phyloP scores from a whole-genome alignment of 2,113 vertebrate species.

The Tetraodon nigroviridis region DNA sequence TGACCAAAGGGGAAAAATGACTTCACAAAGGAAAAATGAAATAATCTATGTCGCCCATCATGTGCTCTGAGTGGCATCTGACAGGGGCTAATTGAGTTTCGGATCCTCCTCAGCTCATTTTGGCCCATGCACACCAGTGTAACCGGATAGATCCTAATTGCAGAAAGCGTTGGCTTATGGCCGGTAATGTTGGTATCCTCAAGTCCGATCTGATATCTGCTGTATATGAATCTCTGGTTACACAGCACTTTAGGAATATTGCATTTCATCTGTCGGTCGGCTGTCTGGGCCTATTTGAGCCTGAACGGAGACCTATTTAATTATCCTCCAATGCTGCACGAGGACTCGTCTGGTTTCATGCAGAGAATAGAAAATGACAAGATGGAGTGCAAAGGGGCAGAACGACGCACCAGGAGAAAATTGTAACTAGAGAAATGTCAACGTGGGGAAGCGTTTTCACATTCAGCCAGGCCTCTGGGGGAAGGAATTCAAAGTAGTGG shows the following conservation, averaged over 20 bases:
- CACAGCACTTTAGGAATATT: constrained; percentile 67
- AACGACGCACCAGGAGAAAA: constrained; percentile 53
- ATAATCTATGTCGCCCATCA: constrained; percentile 10
- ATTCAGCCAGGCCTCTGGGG: constrained; percentile 34
- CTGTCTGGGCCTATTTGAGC: constrained; percentile 42
- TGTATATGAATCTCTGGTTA: constrained; percentile 69
- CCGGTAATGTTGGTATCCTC: constrained; percentile 60
- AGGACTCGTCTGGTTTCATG: constrained; percentile 56
- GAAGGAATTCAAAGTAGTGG: constrained; percentile 17
- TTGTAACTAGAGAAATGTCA: constrained; percentile 64
- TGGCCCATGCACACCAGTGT: constrained; percentile 48
- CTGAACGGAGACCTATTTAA: constrained; percentile 47
- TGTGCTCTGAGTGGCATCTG: constrained; percentile 11
- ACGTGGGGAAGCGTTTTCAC: constrained; percentile 53
- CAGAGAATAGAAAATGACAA: constrained; percentile 64
- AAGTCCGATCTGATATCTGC: constrained; percentile 66
- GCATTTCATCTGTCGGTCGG: constrained; percentile 62
- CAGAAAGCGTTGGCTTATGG: constrained; percentile 58
- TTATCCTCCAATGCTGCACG: constrained; percentile 45
- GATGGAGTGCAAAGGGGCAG: constrained; percentile 48
- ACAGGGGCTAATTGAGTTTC: constrained; percentile 56
- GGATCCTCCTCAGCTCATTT: constrained; percentile 53
- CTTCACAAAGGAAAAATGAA: constrained; percentile 9
- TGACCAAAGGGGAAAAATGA: constrained; percentile 11
- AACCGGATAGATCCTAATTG: constrained; percentile 70